Percentiles rank a stretch among this genome's conserved stretches.
These are phyloP conservation scores for Tachypleus tridentatus DNA, from an alignment of 1,140 invertebrate genomes.

Conservation along the genomic window DNA sequence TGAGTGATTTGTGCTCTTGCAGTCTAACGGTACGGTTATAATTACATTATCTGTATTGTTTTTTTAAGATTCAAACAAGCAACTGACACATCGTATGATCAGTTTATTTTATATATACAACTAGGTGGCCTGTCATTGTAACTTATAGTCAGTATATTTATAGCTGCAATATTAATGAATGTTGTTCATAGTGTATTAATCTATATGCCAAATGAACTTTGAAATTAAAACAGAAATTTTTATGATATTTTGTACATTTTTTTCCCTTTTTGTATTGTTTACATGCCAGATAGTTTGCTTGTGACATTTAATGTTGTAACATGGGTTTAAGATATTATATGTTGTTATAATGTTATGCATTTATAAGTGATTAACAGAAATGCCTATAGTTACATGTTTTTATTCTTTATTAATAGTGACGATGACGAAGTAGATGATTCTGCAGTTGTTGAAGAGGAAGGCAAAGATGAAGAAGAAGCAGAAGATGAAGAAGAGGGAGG, in stretches of 20 bases:
- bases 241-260: neutral
- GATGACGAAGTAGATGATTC: constrained; percentile 33
- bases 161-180: too few relatives aligned
- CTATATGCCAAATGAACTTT: too few relatives aligned
- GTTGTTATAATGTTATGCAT: neutral
- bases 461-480: constrained; percentile 37
- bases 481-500: constrained; percentile 42
- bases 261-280: neutral
- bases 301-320: neutral
- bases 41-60: too few relatives aligned
- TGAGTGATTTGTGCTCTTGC: too few relatives aligned
- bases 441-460: constrained; percentile 28
- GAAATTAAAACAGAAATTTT: neutral
- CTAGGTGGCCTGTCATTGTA: too few relatives aligned
- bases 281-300: neutral
- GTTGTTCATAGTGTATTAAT: too few relatives aligned
- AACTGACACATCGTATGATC: too few relatives aligned
- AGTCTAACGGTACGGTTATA: too few relatives aligned
- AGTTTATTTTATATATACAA: too few relatives aligned
- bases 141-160: too few relatives aligned
- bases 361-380: too few relatives aligned
- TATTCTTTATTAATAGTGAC: constrained; percentile 24
- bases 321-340: neutral
- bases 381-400: neutral
- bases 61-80: too few relatives aligned